These are phyloP conservation scores for Calameuta filiformis DNA, from an alignment of 2,888 invertebrate genomes.

Conservation along the genomic window DNA sequence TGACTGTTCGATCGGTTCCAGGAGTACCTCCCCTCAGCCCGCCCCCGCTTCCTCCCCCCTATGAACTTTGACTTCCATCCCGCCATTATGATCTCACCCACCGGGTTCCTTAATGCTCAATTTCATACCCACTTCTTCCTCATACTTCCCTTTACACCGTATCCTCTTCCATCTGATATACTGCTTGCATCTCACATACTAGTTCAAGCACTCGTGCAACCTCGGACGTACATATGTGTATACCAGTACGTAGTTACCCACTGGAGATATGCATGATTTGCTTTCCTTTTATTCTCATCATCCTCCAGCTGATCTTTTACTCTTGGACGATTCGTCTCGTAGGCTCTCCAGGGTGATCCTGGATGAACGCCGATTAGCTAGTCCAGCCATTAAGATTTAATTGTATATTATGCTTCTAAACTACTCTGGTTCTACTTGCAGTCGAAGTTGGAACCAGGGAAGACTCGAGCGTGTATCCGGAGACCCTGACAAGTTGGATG, in stretches of 20 bases:
- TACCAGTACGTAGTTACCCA: background rate
- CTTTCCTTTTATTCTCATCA: background rate
- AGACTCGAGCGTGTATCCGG: conserved; percentile 9
- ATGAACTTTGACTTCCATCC: background rate
- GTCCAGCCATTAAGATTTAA: background rate
- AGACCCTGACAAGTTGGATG: background rate
- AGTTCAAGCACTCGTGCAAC: background rate
- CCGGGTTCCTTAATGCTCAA: conserved; percentile 39
- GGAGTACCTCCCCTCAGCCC: background rate
- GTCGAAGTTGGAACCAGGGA: background rate
- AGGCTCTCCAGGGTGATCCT: background rate
- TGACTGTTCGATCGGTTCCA: background rate
- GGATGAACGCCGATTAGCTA: background rate
- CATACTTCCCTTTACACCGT: conserved; percentile 25
- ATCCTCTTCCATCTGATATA: background rate
- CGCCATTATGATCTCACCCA: conserved; percentile 38
- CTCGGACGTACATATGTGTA: background rate
- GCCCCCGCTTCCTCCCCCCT: background rate
- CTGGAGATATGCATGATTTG: background rate
- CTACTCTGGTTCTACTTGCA: background rate
- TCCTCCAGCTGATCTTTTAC: background rate
- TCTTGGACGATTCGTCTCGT: background rate
- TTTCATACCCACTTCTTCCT: conserved; percentile 42
- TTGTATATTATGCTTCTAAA: background rate
- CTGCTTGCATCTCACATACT: background rate